Evolutionary conservation across 1,140 invertebrate genomes (phyloP), one percentile per base, ranked within the genome.

Genomic region (Caenorhabditis briggsae): DNA sequence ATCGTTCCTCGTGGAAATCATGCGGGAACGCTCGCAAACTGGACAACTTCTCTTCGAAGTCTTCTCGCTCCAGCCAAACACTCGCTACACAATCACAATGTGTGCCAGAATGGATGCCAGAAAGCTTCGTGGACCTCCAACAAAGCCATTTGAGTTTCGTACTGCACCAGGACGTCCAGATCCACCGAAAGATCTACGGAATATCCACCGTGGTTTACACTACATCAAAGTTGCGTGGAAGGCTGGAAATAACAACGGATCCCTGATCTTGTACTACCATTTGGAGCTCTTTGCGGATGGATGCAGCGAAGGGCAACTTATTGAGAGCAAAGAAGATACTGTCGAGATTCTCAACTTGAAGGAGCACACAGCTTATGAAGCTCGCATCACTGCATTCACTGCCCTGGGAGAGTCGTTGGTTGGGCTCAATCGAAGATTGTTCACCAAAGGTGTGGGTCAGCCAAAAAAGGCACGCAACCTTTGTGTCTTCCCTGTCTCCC

Each of bases 151-250:
- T 0, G 12, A 5, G 14, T 78, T 78, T 46, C 43, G 46, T 18
- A 78, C 70, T 18, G 43, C 70, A 23, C 70, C 70, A 50, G 70
- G 70, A 50, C 16, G 70, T 5, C 70, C 70, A 23, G 70, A 78
- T 25, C 46, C 70, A 50, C 70, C 70, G 20, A 50, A 16, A 23
- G 18, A 11, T 20, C 6, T 53, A 3, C 33, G 33, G 14, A 11
- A 50, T 6, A n/a, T 78, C 16, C 6, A 1, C 23, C 14, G 25
- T 12, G 70, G 70, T 6, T 14, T 23, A 0, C 70, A 78, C 53
- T 78, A 20, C 11, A 18, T 78, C 7, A 18, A 12, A 5, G 3
- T 78, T 5, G 8, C 3, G 23, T 78, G 70, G 70, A 23, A 78
- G 8, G 1, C 46, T 1, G 20, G n/a, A 6, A 50, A 11, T 14